phyloP scores from a whole-genome alignment of 2,113 vertebrate genomes.

The Circaetus cinerascens region DNA sequence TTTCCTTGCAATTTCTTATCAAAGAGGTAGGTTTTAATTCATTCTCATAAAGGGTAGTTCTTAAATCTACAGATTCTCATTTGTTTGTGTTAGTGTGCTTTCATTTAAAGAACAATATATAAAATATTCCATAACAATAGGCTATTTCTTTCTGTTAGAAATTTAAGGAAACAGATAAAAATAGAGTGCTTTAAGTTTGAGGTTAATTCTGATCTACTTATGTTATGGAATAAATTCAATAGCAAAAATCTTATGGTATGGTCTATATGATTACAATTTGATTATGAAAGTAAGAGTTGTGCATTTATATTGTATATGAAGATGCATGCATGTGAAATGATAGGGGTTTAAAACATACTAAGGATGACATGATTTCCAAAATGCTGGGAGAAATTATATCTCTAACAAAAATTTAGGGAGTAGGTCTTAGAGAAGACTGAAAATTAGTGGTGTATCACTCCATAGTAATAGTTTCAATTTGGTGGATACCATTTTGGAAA shows the following conservation, averaged over 20 bases:
- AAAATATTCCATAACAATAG: not conserved
- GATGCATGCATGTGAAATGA: not conserved
- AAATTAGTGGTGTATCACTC: not conserved
- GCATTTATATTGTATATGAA: not conserved
- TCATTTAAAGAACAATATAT: not conserved
- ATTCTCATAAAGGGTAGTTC: not conserved
- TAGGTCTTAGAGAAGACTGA: not conserved
- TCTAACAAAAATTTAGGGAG: not conserved
- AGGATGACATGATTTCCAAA: not conserved
- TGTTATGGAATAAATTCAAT: not conserved
- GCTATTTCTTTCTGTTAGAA: not conserved
- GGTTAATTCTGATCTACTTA: not conserved
- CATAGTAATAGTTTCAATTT: not conserved
- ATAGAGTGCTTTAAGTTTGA: not conserved
- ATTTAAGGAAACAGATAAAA: not conserved
- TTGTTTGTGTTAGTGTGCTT: not conserved
- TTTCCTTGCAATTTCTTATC: slow-evolving; percentile 64
- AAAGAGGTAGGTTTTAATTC: slow-evolving; percentile 51
- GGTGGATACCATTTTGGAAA: not conserved
- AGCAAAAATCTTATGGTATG: not conserved
- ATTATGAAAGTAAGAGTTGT: not conserved
- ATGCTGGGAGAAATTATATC: not conserved
- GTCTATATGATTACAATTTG: not conserved
- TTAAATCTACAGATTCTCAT: not conserved
- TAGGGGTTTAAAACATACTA: not conserved